phyloP scores from a whole-genome alignment of 2,113 vertebrate genomes.

The Proterorhinus semilunaris region DNA sequence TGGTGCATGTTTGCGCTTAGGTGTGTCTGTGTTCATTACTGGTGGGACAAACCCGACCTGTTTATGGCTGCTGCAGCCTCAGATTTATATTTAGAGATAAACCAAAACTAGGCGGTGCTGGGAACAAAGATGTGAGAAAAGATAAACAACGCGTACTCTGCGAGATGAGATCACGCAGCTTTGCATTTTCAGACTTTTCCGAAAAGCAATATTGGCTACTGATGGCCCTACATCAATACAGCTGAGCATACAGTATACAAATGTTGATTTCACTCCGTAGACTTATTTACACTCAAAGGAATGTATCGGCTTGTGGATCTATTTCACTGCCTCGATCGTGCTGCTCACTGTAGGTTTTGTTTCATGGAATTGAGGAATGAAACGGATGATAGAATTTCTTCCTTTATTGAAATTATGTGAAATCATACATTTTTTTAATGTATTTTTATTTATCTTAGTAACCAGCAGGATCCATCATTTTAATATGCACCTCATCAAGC shows the following conservation, averaged over 20 bases:
- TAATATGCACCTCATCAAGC: no score
- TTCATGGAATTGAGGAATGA: conserved; percentile 14
- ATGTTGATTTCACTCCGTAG: conserved; percentile 48
- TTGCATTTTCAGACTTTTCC: conserved; percentile 38
- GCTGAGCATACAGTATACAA: conserved; percentile 44
- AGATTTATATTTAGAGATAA: conserved; percentile 57
- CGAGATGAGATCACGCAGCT: conserved; percentile 28
- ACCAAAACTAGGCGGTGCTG: conserved; percentile 38
- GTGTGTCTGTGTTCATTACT: conserved; percentile 37
- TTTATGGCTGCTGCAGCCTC: conserved; percentile 50
- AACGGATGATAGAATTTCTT: conserved; percentile 1
- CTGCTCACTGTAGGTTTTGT: conserved; percentile 32
- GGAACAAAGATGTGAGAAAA: conserved; percentile 41
- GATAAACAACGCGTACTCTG: conserved; percentile 12
- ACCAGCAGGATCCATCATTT: no score
- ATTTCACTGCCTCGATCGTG: conserved; percentile 26
- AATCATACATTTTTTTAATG: no score
- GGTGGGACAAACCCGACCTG: conserved; percentile 37
- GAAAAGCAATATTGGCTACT: conserved; percentile 48
- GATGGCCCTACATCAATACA: conserved; percentile 40
- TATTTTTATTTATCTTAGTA: no score
- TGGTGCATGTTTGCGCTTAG: not conserved
- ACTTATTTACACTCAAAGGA: conserved; percentile 40
- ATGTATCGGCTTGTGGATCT: conserved; percentile 48
- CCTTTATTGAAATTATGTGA: not conserved